Evolutionary conservation across 1,140 invertebrate genomes (phyloP), one percentile per base, ranked within the genome.

Genomic region (Panulirus ornatus): DNA sequence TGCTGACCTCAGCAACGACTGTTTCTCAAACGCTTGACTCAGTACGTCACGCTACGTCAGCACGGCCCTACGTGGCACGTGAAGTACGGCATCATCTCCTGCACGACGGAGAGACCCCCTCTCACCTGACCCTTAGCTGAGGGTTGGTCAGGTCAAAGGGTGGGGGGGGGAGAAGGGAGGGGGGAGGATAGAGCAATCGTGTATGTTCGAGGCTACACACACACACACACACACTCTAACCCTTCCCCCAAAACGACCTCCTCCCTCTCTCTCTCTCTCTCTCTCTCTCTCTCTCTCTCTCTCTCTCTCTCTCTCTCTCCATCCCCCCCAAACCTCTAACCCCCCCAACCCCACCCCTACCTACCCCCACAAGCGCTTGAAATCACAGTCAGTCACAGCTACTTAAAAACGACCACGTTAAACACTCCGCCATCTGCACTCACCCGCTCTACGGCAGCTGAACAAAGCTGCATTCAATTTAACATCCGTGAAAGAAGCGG

Each of bases 381-480:
- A 44, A 42, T 54, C 47, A 34, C 79, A 82, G 78, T 81, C 51
- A 51, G 47, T 63, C 22, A 82, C 14, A 40, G 22, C 47, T 63
- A 34, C 22, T 82, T 9, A 82, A 82, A 82, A 82, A 82, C 51
- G 51, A 11, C 30, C 22, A n/a, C 27, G 79, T 66, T 82, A 63
- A 82, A 82, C 79, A 66, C 79, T 82, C 79, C 54, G 66, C n/a
- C 36, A n/a, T 22, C 54, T 63, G 54, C 58, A 63, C 58, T 63
- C 54, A 30, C 27, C 30, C n/a, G 54, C 54, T 66, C 58, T 83
- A 83, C 54, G 54, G 14, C 22, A 66, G 27, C 38, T 87, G 38
- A 78, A 87, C 84, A 87, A 87, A 79, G 84, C 73, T 87, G 51
- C 73, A 76, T 79, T 87, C 84, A 87, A 87, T 87, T 87, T 87